These are phyloP conservation scores for Littorina saxatilis DNA, from an alignment of 1,140 invertebrate genomes.

Conservation along the genomic window DNA sequence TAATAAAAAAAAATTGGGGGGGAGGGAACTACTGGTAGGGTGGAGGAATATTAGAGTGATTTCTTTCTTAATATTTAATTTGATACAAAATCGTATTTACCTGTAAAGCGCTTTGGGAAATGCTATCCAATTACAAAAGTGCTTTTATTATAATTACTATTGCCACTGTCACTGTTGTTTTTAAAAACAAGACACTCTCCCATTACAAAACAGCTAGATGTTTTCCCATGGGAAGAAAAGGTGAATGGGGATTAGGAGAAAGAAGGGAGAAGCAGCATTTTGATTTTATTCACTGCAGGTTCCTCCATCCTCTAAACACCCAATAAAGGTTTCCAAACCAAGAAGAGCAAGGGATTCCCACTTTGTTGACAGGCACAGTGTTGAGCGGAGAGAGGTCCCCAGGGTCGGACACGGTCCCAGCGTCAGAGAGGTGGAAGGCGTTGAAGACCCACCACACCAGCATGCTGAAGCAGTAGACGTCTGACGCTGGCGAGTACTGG, in stretches of 20 bases:
- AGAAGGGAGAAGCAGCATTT: not conserved
- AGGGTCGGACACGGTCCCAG: not conserved
- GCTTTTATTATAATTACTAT: no score
- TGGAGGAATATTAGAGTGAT: no score
- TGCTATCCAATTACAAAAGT: no score
- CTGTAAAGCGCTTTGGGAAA: no score
- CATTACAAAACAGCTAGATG: not conserved
- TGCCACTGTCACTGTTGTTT: no score
- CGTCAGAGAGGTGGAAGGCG: constrained; percentile 78
- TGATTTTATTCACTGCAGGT: not conserved
- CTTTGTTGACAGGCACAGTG: not conserved
- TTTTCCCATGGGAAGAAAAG: no score
- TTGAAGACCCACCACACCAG: constrained; percentile 83
- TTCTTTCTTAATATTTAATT: no score
- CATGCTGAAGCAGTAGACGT: constrained; percentile 32
- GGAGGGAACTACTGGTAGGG: no score
- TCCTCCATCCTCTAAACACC: not conserved
- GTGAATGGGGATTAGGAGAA: not conserved
- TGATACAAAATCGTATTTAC: no score
- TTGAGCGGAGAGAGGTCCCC: not conserved
- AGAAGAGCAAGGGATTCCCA: not conserved
- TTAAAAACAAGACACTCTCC: not conserved
- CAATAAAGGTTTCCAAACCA: no score
- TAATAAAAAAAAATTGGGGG: no score
- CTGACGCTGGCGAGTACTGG: constrained; percentile 19